A percentile compares a stretch with the other conserved stretches of the same genome.
Evolutionary conservation across 2,113 vertebrate species (phyloP).

Genomic region (Mormoops blainvillei): DNA sequence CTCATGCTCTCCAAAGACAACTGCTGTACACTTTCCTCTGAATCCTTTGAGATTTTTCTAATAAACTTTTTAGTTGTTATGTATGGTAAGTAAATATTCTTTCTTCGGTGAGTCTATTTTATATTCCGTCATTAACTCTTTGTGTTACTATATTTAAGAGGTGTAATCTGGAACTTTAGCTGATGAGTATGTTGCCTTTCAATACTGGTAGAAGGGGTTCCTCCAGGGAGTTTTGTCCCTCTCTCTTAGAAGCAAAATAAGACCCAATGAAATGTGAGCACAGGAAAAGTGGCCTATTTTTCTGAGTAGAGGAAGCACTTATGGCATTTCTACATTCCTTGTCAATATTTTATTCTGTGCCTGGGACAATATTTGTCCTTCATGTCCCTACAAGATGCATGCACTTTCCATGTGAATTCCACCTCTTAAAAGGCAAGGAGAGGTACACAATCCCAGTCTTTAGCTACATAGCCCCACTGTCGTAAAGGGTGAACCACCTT

Average conservation of each 20-base stretch:
- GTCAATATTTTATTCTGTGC: background rate
- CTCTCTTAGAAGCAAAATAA: background rate
- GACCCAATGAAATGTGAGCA: background rate
- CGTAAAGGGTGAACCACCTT: background rate
- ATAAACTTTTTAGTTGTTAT: background rate
- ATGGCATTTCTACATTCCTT: background rate
- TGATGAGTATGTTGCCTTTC: background rate
- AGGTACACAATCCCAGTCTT: background rate
- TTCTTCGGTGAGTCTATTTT: background rate
- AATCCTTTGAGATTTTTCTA: slow-evolving; percentile 12
- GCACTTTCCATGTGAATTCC: background rate
- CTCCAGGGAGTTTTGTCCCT: background rate
- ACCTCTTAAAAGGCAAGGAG: background rate
- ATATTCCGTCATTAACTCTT: background rate
- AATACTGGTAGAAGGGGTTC: background rate
- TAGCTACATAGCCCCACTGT: background rate
- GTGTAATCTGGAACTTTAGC: background rate
- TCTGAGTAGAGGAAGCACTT: background rate
- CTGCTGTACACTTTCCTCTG: background rate
- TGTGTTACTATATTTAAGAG: background rate
- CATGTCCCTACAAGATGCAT: background rate
- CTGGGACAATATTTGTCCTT: background rate
- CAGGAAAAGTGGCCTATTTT: background rate
- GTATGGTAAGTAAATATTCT: background rate
- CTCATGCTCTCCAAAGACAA: background rate